Conservation (phyloP, 1,140 invertebrate genomes). For the Musca domestica region DNA sequence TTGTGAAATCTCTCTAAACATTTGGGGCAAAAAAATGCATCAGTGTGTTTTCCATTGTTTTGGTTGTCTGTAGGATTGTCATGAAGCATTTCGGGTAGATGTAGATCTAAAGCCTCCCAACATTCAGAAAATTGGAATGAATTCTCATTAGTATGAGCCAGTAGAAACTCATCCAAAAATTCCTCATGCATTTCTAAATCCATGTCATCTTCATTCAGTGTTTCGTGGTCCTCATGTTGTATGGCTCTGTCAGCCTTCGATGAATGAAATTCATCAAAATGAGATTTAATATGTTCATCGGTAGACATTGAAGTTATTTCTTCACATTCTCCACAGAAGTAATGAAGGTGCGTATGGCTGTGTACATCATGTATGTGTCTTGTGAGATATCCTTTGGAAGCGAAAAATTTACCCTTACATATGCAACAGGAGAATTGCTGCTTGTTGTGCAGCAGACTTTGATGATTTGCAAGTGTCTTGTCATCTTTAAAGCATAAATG, state of each 20-base stretch:
- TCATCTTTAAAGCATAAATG: constrained; percentile 12
- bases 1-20: constrained; percentile 20
- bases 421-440: constrained; percentile 1
- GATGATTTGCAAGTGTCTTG: background rate
- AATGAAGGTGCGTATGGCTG: background rate
- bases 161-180: constrained; percentile 28
- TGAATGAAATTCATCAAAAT: constrained; percentile 16
- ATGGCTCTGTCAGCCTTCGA: background rate
- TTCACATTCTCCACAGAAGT: constrained; percentile 19
- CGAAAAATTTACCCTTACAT: constrained; percentile 5
- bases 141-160: constrained; percentile 24
- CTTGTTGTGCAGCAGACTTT: background rate
- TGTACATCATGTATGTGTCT: constrained; percentile 15
- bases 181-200: constrained; percentile 30
- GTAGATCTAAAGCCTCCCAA: constrained; percentile 25
- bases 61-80: background rate
- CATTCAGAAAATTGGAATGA: constrained; percentile 27
- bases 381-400: constrained; percentile 16
- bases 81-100: constrained; percentile 25
- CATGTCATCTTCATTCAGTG: constrained; percentile 23
- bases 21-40: constrained; percentile 22
- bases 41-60: background rate
- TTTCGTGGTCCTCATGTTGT: background rate
- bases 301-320: background rate
- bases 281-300: background rate